Conservation (phyloP, 92 coral and sea anemone genomes). For the Epizoanthus fatuus region DNA sequence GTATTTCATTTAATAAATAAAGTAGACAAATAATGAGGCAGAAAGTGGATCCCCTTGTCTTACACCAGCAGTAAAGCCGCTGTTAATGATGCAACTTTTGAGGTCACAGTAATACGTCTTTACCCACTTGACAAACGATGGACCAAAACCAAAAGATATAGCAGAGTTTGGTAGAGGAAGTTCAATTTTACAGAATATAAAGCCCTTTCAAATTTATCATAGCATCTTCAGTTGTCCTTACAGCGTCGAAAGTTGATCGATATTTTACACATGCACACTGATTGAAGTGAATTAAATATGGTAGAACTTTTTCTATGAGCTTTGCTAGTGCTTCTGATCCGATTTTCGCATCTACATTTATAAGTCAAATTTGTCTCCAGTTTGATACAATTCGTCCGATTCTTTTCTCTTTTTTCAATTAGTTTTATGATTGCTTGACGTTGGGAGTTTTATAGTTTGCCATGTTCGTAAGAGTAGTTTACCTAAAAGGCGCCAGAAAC, state of each 20-base stretch:
- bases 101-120: constrained; percentile 18
- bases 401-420: constrained; percentile 9
- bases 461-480: not conserved
- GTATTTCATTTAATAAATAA: too few relatives aligned
- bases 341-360: constrained; percentile 33
- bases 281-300: constrained; percentile 10
- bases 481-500: constrained; percentile 24
- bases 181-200: too few relatives aligned
- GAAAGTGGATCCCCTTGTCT: too few relatives aligned
- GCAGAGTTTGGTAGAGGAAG: too few relatives aligned
- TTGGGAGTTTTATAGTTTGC: not conserved
- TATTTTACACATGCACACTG: not conserved
- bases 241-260: too few relatives aligned
- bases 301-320: not conserved
- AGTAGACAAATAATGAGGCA: too few relatives aligned
- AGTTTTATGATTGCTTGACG: not conserved
- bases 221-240: too few relatives aligned
- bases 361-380: constrained; percentile 38
- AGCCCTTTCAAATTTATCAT: too few relatives aligned
- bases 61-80: too few relatives aligned
- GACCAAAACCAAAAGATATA: too few relatives aligned
- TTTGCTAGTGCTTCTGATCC: constrained; percentile 35
- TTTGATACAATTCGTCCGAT: constrained; percentile 4
- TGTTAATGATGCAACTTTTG: not conserved
- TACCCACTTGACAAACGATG: too few relatives aligned